Evolutionary conservation across 2,797 vertebrate genomes (phyloP), one percentile per base, ranked within the genome.

Genomic region (Natrix natrix): DNA sequence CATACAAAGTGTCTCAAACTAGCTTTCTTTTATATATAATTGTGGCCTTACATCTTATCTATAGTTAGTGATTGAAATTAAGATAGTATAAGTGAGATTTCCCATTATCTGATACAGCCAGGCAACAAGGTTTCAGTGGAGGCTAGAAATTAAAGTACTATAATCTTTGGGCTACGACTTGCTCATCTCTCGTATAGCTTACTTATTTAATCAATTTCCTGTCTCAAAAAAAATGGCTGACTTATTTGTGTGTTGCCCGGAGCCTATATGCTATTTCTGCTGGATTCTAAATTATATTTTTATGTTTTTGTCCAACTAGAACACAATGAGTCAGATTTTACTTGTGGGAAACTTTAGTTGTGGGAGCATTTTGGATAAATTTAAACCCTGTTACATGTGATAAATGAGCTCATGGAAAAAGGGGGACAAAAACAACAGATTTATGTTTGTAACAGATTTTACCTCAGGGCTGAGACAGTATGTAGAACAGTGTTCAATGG

Each of bases 361-460:
- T 66, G 88, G 69, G 74, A 87, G 92, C 93, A 89, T 52, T 26
- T 20, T 1, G 74, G 88, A 78, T 94, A 94, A 96, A 96, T 95
- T 89, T 93, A 66, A 56, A 92, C 90, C 24, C 88, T 91, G 90
- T 28, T 56, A 90, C 90, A 93, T 92, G 63, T 94, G 93, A 92
- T 66, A 95, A 93, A 91, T 78, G 61, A 94, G 91, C 78, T 66
- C 92, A 90, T 92, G 83, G 92, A 92, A 59, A 93, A 55, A 83
- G 20, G 74, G 37, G 37, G 74, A 83, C 69, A 69, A 95, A 90
- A 43, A 37, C 17, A 20, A 66, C 57, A 92, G 86, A 63, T 91
- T 93, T 88, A 93, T 93, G 90, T 55, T 91, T 93, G 93, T 89
- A 93, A 93, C 93, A 89, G 92, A 93, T 90, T 91, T 91, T 89